Conservation (phyloP, 1,140 invertebrate species). For the Proales similis region DNA sequence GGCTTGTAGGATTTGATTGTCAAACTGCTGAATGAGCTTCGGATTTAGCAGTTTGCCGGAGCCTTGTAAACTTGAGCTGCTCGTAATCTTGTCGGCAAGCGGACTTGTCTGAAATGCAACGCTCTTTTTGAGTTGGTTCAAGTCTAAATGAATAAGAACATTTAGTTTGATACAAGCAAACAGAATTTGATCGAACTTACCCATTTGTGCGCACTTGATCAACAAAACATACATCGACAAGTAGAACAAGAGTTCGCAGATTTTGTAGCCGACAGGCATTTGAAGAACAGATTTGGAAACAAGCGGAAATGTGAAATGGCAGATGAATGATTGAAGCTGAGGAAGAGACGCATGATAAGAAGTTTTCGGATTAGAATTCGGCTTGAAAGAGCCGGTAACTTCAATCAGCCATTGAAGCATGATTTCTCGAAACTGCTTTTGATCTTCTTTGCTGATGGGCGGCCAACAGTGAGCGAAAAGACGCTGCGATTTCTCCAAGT, state of each 20-base stretch:
- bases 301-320: conserved; percentile 19
- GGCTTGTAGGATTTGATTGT: no score
- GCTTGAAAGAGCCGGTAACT: neutral
- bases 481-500: conserved; percentile 8
- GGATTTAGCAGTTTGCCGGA: no score
- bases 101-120: no score
- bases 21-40: no score
- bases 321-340: neutral
- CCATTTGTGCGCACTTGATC: conserved; percentile 5
- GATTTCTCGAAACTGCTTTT: conserved; percentile 29
- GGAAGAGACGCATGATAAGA: neutral
- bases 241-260: conserved; percentile 20
- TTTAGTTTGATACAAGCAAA: no score
- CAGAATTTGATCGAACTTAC: no score
- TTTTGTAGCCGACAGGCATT: conserved; percentile 18
- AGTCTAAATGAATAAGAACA: no score
- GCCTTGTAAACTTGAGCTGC: no score
- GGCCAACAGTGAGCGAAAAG: conserved; percentile 16
- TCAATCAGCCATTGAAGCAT: conserved; percentile 23
- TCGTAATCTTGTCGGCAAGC: no score
- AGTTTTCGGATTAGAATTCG: neutral
- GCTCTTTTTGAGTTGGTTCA: no score
- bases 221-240: conserved; percentile 20
- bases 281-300: conserved; percentile 20
- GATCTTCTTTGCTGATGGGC: conserved; percentile 11